Conservation (phyloP, 2,113 vertebrate genomes). For the Balaeniceps rex region DNA sequence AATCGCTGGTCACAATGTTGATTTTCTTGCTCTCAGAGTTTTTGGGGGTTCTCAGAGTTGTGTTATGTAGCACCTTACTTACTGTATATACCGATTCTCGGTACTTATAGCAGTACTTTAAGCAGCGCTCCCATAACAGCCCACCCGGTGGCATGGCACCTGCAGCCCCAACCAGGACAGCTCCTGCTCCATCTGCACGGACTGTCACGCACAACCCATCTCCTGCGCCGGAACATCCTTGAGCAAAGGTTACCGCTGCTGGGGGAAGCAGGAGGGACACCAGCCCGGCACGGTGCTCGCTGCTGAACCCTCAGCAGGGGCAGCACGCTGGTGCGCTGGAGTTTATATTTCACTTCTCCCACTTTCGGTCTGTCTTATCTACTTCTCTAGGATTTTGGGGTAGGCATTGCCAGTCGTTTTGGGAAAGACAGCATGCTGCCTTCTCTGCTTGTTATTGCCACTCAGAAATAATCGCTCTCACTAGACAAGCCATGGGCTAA, state of each 20-base stretch:
- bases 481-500: not conserved
- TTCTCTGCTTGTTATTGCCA: not conserved
- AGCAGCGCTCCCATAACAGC: accelerated
- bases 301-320: accelerated
- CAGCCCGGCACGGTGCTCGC: not conserved
- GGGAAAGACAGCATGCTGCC: not conserved
- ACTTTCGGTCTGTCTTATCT: not conserved
- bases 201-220: accelerated
- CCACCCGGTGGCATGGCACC: accelerated
- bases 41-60: too few species aligned
- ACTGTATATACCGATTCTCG: too few species aligned
- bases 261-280: not conserved
- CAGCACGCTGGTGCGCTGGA: accelerated
- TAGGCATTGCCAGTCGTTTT: too few species aligned
- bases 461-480: not conserved
- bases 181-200: accelerated
- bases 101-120: too few species aligned
- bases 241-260: not conserved
- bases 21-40: too few species aligned
- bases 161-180: accelerated
- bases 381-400: not conserved
- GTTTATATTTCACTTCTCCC: accelerated
- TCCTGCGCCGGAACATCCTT: accelerated
- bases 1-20: too few species aligned
- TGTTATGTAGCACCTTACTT: too few species aligned